phyloP scores from a whole-genome alignment of 1,140 invertebrate genomes.

The Listronotus oregonensis region DNA sequence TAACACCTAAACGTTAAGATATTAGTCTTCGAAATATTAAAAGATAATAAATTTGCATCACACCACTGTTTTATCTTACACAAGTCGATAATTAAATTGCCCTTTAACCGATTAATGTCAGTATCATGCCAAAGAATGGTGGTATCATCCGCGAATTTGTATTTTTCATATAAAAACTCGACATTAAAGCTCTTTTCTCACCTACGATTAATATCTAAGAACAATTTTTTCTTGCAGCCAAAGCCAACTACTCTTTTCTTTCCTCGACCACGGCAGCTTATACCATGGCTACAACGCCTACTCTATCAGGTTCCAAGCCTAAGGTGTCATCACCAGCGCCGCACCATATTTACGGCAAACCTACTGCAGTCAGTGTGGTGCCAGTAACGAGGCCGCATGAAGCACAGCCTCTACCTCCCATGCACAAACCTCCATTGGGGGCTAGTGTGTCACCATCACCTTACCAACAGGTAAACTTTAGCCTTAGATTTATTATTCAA shows the following conservation, averaged over 20 bases:
- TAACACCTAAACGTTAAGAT: too few relatives aligned
- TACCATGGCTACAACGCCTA: slow-evolving; percentile 40
- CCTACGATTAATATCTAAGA: too few relatives aligned
- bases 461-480: slow-evolving; percentile 61
- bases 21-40: too few relatives aligned
- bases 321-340: slow-evolving; percentile 80
- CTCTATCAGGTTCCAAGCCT: slow-evolving; percentile 62
- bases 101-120: too few relatives aligned
- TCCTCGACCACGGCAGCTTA: slow-evolving; percentile 41
- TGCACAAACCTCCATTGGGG: slow-evolving; percentile 58
- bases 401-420: slow-evolving; percentile 43
- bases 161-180: too few relatives aligned
- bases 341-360: slow-evolving; percentile 78
- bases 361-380: slow-evolving; percentile 66
- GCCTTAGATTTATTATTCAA: too few relatives aligned
- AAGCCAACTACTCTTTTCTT: slow-evolving; percentile 41
- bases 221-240: slow-evolving; percentile 24
- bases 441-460: slow-evolving; percentile 67
- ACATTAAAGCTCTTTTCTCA: too few relatives aligned
- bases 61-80: too few relatives aligned
- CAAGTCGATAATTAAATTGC: too few relatives aligned
- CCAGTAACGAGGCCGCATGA: slow-evolving; percentile 57
- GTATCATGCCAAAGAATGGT: too few relatives aligned
- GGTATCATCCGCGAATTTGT: too few relatives aligned
- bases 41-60: too few relatives aligned